Evolutionary conservation across 2,797 vertebrate species (phyloP).

Genomic region (Apogon talboti): DNA sequence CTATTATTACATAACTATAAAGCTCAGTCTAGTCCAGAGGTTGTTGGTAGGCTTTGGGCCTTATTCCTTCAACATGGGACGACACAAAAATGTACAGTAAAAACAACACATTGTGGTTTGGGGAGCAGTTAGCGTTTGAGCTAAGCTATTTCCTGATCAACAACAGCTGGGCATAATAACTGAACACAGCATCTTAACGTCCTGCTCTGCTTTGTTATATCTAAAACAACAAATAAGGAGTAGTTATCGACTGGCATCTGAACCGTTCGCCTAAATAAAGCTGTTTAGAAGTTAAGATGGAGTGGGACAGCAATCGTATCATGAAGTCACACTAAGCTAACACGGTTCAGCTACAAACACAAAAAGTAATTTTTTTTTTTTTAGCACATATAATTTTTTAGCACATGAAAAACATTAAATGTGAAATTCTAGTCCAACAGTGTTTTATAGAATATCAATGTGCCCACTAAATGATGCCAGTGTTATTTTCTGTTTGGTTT

Average conservation of each 20-base stretch:
- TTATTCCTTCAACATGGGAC: neutral
- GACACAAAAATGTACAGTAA: neutral
- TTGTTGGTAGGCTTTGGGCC: neutral
- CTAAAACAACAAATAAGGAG: neutral
- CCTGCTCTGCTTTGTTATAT: neutral
- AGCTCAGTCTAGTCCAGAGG: neutral
- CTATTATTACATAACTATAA: neutral
- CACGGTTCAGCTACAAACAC: neutral
- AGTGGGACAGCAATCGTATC: neutral
- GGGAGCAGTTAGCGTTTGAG: slow-evolving; percentile 13
- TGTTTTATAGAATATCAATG: too few species aligned
- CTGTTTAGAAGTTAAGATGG: neutral
- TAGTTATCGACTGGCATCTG: too few species aligned
- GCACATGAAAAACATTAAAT: too few species aligned
- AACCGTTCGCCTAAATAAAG: neutral
- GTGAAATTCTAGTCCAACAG: too few species aligned
- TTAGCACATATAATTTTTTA: too few species aligned
- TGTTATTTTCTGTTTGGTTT: too few species aligned
- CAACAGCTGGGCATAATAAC: slow-evolving; percentile 45
- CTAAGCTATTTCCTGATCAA: slow-evolving; percentile 54
- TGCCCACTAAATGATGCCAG: too few species aligned
- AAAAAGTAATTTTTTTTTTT: neutral
- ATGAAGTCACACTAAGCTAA: neutral
- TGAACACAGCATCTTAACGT: slow-evolving; percentile 16
- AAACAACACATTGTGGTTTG: slow-evolving; percentile 35